These are phyloP conservation scores for Phragmatobia fuliginosa DNA, from an alignment of 2,888 invertebrate genomes.

Conservation along the genomic window DNA sequence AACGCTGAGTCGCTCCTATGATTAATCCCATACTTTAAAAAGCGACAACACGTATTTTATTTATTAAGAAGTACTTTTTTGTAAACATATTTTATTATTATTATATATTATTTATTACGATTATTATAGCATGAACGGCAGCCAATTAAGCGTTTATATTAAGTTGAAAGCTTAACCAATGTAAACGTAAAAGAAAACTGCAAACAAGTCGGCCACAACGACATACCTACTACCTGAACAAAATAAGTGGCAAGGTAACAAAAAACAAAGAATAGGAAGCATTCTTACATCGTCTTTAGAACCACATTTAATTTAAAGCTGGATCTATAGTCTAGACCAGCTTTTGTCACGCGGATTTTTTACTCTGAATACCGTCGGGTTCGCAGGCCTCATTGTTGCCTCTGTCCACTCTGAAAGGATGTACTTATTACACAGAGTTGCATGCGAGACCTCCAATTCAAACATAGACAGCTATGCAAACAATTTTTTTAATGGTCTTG, in stretches of 20 bases:
- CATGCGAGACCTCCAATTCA: constrained; percentile 45
- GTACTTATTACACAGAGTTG: constrained; percentile 48
- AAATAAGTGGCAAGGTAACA: constrained; percentile 33
- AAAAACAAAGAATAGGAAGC: constrained; percentile 34
- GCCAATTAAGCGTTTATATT: background rate
- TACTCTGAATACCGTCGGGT: constrained; percentile 71
- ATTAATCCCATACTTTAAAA: no score
- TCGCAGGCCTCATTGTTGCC: constrained; percentile 70
- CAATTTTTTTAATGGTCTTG: constrained; percentile 21
- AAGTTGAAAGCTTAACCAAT: background rate
- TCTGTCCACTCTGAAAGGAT: constrained; percentile 60
- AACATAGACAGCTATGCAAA: constrained; percentile 30
- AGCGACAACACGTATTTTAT: no score
- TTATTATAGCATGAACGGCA: background rate
- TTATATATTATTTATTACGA: background rate
- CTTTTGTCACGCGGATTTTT: constrained; percentile 68
- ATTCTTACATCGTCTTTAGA: constrained; percentile 22
- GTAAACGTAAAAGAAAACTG: background rate
- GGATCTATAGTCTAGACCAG: constrained; percentile 63
- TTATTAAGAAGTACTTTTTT: no score
- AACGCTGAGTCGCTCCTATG: no score
- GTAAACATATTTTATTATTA: background rate
- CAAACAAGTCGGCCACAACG: background rate
- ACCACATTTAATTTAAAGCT: constrained; percentile 66
- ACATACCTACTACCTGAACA: constrained; percentile 13